Evolutionary conservation across 1,140 invertebrate genomes (phyloP), one percentile per base, ranked within the genome.

Genomic region (Agrilus planipennis): DNA sequence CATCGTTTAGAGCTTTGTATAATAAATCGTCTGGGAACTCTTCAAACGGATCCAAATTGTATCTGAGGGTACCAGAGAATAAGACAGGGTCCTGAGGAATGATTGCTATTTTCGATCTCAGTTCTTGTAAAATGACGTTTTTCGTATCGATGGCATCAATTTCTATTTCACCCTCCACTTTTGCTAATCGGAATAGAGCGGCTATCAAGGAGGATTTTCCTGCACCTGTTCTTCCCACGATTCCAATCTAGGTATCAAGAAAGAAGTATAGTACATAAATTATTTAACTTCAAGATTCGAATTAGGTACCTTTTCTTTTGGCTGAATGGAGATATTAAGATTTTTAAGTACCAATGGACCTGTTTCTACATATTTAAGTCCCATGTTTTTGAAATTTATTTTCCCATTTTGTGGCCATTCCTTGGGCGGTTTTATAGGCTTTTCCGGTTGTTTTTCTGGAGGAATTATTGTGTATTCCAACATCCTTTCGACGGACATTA

Each of bases 51-150:
- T 92, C 89, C 19, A 93, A 64, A 62, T 92, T 92, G 46, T 81
- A 81, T 10, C 89, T 65, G 20, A 90, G 59, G 20, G 71, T 77
- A 6, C 78, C 81, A 6, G 78, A 82, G 59, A 91, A 92, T 1
- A 92, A 62, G 1, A 89, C 75, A 1, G 86, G 84, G 44, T 79
- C 81, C 63, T 91, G 87, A 6, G 89, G 88, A 47, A 89, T 88
- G 25, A 89, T 86, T 1, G 82, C 79, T 11, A 92, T 77, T 43
- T 73, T 75, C 1, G 73, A 72, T 25, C 89, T 66, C 1, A 92
- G 60, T 14, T 79, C 71, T 41, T 79, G 72, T 7, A 91, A 57
- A 0, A 73, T 70, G 17, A 90, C 58, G 2, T 60, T 62, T 10
- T 65, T 64, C 0, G 76, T 80, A 39, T 86, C 71, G 0, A 77